Evolutionary conservation across 2,888 invertebrate species (phyloP).

Genomic region (Epistrophella euchroma): DNA sequence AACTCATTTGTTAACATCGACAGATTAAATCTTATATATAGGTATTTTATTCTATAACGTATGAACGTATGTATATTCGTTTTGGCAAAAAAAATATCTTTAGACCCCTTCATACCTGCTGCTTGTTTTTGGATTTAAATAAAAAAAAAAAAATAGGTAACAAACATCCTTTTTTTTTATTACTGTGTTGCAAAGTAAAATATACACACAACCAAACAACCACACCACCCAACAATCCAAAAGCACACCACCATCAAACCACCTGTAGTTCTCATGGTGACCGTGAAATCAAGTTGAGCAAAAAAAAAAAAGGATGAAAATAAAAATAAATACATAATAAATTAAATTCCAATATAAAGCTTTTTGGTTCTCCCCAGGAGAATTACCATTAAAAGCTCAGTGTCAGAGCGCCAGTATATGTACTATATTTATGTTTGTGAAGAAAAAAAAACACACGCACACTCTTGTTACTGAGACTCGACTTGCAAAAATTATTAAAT

Average conservation of each 20-base stretch:
- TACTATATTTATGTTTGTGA: neutral
- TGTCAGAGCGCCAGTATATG: neutral
- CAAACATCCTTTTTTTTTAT: neutral
- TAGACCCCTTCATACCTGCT: neutral
- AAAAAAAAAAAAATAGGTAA: neutral
- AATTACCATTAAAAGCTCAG: constrained; percentile 48
- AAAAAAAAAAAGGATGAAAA: constrained; percentile 23
- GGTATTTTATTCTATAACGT: neutral
- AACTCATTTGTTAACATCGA: constrained; percentile 7
- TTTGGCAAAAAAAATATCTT: constrained; percentile 38
- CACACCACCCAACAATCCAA: neutral
- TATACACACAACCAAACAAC: constrained; percentile 28
- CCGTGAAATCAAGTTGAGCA: constrained; percentile 65
- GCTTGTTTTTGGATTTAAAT: neutral
- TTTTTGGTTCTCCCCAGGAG: constrained; percentile 20
- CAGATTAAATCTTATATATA: neutral
- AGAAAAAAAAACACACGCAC: constrained; percentile 15
- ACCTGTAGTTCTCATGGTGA: constrained; percentile 72
- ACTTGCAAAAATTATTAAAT: constrained; percentile 8
- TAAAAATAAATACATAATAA: constrained; percentile 34
- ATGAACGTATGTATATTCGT: neutral
- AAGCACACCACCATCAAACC: constrained; percentile 65
- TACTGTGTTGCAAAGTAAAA: constrained; percentile 6
- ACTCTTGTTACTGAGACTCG: neutral
- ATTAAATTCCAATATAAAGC: constrained; percentile 44